phyloP scores from a whole-genome alignment of 2,888 invertebrate species.

The Agonopterix arenella region DNA sequence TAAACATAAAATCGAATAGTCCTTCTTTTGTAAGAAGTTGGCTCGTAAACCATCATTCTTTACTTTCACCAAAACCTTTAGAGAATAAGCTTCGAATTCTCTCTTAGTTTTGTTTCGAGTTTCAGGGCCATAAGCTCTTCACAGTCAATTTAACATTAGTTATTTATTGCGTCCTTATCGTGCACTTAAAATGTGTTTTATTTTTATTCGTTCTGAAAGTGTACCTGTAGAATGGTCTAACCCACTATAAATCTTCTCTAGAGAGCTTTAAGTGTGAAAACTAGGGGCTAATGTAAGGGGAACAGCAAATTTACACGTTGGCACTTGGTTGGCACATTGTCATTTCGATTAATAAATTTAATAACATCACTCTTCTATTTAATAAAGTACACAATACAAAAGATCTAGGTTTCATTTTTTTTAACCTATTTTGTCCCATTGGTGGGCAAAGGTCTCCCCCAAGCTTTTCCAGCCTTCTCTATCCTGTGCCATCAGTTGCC shows the following conservation, averaged over 20 bases:
- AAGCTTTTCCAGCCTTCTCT: too few species aligned
- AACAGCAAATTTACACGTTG: not conserved
- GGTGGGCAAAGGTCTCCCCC: too few species aligned
- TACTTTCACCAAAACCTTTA: conserved; percentile 5
- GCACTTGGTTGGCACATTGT: not conserved
- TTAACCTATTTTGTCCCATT: too few species aligned
- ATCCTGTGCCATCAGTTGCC: too few species aligned
- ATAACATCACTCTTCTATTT: too few species aligned
- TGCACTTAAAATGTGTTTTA: conserved; percentile 55
- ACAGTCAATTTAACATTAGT: conserved; percentile 70
- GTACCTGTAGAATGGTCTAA: conserved; percentile 36
- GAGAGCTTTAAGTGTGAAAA: conserved; percentile 49
- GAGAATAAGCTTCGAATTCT: conserved; percentile 35
- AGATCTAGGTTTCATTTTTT: too few species aligned
- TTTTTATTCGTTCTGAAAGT: conserved; percentile 35
- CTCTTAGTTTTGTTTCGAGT: conserved; percentile 42
- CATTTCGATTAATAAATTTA: not conserved
- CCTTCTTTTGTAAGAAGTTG: not conserved
- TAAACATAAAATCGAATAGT: not conserved
- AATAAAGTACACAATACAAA: too few species aligned
- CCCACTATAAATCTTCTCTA: conserved; percentile 43
- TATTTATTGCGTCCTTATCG: conserved; percentile 66
- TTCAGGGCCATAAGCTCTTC: conserved; percentile 62
- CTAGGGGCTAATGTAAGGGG: conserved; percentile 39
- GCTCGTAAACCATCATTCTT: not conserved